Percentiles rank a stretch among this genome's conserved stretches.
Evolutionary conservation across 2,888 invertebrate genomes (phyloP).

Genomic region (Tetragonula carbonaria): DNA sequence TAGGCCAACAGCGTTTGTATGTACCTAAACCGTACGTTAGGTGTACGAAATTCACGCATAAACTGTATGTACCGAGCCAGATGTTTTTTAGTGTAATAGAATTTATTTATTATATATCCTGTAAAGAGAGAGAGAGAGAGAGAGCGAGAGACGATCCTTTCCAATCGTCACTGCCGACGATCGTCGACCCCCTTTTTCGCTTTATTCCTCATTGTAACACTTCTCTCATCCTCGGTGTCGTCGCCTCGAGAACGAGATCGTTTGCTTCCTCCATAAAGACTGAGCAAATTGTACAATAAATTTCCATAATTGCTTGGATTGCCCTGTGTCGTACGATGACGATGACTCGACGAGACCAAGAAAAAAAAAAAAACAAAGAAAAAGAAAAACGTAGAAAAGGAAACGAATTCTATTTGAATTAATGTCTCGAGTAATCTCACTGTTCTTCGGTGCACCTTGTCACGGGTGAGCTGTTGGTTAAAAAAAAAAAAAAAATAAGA

Average conservation of each 20-base stretch:
- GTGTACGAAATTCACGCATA: constrained; percentile 68
- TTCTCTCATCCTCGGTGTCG: constrained; percentile 19
- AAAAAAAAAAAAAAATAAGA: background rate
- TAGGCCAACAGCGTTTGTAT: constrained; percentile 73
- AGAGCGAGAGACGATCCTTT: constrained; percentile 44
- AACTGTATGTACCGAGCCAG: constrained; percentile 74
- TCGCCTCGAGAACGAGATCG: constrained; percentile 17
- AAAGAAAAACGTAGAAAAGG: background rate
- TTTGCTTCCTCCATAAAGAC: constrained; percentile 66
- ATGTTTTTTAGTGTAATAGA: constrained; percentile 74
- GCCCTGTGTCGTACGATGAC: constrained; percentile 59
- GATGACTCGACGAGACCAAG: constrained; percentile 63
- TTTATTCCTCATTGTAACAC: constrained; percentile 2
- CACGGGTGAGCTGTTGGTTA: background rate
- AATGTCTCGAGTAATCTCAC: background rate
- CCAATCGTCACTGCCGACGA: constrained; percentile 62
- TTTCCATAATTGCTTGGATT: constrained; percentile 38
- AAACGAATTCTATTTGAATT: background rate
- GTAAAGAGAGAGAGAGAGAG: constrained; percentile 8
- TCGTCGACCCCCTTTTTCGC: constrained; percentile 40
- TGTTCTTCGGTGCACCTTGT: background rate
- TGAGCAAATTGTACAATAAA: constrained; percentile 63
- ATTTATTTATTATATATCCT: constrained; percentile 73
- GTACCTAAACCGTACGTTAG: constrained; percentile 65
- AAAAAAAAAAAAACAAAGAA: constrained; percentile 14